Conservation (phyloP, 1,140 invertebrate species). For the Drosophila repletoides region DNA sequence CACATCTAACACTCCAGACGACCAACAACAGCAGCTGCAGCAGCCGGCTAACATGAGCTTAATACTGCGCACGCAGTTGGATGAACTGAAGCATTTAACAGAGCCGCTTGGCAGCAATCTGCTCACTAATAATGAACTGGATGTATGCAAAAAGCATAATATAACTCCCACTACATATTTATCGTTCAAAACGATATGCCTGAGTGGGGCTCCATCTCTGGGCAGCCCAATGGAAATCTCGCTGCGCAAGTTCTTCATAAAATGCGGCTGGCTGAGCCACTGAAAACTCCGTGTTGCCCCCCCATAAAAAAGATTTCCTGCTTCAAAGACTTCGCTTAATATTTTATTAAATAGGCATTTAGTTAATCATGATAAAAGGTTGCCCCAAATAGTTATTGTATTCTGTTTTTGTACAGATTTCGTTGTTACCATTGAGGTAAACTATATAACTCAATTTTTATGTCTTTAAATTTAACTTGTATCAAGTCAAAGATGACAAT, state of each 20-base stretch:
- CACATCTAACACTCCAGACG: slow-evolving; percentile 26
- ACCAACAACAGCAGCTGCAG: slow-evolving; percentile 26
- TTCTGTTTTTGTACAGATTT: slow-evolving; percentile 41
- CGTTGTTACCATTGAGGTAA: slow-evolving; percentile 55
- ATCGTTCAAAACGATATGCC: slow-evolving; percentile 84
- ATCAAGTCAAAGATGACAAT: slow-evolving; percentile 60
- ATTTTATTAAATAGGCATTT: slow-evolving; percentile 40
- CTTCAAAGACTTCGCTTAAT: slow-evolving; percentile 55
- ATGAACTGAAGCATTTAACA: slow-evolving; percentile 65
- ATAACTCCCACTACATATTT: slow-evolving; percentile 84
- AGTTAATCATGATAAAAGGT: slow-evolving; percentile 31
- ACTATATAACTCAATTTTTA: slow-evolving; percentile 29
- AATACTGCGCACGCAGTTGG: slow-evolving; percentile 71
- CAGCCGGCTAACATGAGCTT: slow-evolving; percentile 45
- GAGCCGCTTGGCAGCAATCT: slow-evolving; percentile 76
- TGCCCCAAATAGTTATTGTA: slow-evolving; percentile 56
- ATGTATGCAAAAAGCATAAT: slow-evolving; percentile 84
- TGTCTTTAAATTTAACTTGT: slow-evolving; percentile 62
- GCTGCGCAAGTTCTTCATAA: slow-evolving; percentile 80
- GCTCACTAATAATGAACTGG: slow-evolving; percentile 82
- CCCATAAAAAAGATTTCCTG: slow-evolving; percentile 23
- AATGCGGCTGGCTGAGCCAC: slow-evolving; percentile 81
- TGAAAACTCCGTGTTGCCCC: too few species aligned
- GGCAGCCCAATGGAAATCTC: slow-evolving; percentile 74
- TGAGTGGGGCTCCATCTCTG: slow-evolving; percentile 76